Percentiles rank a stretch among this genome's conserved stretches.
Conservation (phyloP, 1,140 invertebrate species). For the Musca vetustissima region DNA sequence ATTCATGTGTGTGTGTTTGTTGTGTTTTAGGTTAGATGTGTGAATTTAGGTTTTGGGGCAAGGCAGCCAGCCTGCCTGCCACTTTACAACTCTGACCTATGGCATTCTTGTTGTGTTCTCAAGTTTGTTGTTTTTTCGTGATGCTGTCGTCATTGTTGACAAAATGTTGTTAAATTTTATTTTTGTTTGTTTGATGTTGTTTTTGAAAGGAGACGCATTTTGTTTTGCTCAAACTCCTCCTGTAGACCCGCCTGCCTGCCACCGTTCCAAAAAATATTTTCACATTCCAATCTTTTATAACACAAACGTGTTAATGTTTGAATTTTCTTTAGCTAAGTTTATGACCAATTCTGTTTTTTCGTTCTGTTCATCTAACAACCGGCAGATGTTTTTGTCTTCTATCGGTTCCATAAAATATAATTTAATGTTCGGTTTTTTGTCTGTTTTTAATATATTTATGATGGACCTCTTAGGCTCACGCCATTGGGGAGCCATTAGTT, state of each 20-base stretch:
- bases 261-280: no score
- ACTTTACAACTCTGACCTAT: constrained; percentile 10
- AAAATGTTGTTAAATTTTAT: constrained; percentile 10
- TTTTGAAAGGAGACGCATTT: not conserved
- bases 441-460: constrained; percentile 1
- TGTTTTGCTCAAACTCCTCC: no score
- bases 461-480: not conserved
- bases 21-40: not conserved
- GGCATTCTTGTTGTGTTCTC: not conserved
- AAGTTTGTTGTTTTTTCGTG: not conserved
- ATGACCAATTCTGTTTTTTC: not conserved
- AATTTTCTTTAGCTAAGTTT: not conserved
- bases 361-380: not conserved
- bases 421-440: not conserved
- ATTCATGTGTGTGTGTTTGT: not conserved
- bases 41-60: not conserved
- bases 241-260: no score
- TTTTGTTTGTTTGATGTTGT: not conserved
- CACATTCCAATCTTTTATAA: constrained; percentile 1
- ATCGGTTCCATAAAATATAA: not conserved
- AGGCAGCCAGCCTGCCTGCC: no score
- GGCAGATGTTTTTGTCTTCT: not conserved
- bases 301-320: constrained; percentile 18
- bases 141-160: not conserved
- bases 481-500: no score